Evolutionary conservation across 2,113 vertebrate species (phyloP), one percentile per base, ranked within the genome.

Genomic region (Agapornis roseicollis): DNA sequence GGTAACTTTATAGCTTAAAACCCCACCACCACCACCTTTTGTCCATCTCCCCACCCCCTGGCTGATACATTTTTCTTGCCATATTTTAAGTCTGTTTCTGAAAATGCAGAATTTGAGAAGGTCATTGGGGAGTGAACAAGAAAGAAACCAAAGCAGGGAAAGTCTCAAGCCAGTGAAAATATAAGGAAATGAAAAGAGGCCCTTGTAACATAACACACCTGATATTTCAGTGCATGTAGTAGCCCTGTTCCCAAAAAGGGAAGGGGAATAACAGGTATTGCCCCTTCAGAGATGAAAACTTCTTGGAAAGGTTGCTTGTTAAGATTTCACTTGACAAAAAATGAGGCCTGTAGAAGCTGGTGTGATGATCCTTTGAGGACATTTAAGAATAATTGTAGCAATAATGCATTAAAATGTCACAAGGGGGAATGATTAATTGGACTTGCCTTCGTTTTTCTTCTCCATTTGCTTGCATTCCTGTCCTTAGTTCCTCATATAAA

Each of bases 391-490:
- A 98, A 98, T 97, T 98, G 96, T 97, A 98, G 98, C 97, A 97
- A 95, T 97, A 98, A 98, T 97, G 96, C 97, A 98, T 99, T 98
- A 98, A 98, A 95, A 96, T 97, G 98, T 98, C 98, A 96, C 84
- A 29, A 31, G 79, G 86, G 77, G 63, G 74, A 92, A 96, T 98
- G 98, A 98, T 98, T 98, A 97, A 99, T 98, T 98, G 98, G 96
- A 93, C 95, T 95, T 93, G 88, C 95, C 96, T 98, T 98, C 97
- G 63, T 97, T 98, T 97, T 98, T 96, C 96, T 97, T 94, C 95
- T 96, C 85, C 88, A 93, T 96, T 97, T 97, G 77, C 97, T 96
- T 95, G 94, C 73, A 82, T 90, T 94, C 81, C 80, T 94, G 64
- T 97, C 91, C 82, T 96, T 79, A 84, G 60, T 68, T 80, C 78